Evolutionary conservation across 1,140 invertebrate genomes (phyloP), one percentile per base, ranked within the genome.

Genomic region (Drosophila novamexicana): DNA sequence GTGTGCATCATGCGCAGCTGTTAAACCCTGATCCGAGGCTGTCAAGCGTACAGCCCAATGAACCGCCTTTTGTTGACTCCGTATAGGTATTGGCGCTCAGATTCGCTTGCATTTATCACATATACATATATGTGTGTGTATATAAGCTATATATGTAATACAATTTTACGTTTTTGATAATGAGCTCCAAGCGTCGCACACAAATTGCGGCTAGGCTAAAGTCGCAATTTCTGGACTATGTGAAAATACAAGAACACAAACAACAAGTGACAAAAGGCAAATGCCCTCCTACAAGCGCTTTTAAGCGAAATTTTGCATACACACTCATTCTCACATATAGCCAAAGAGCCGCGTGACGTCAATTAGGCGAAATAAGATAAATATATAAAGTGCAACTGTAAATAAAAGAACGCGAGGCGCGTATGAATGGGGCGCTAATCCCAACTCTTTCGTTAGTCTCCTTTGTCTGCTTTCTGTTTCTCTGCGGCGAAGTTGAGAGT

Each of bases 191-290:
- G 36, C 67, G 73, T 54, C 85, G 75, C 65, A 44, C 37, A 49
- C 69, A 71, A 82, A 79, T 61, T 81, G 77, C 81, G 49, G 59
- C 58, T 61, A 89, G 67, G 69, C 74, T 82, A 85, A 84, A 88
- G 83, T 69, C 83, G 83, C 83, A 88, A 83, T 88, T 89, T 88
- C 84, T 89, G 80, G 83, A 62, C 71, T 70, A 63, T 49, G 57
- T 29, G 66, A 75, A 75, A 69, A 49, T 62, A 22, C 64, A 61
- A 61, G n/a, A 74, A 56, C 44, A 66, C 52, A 32, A 47, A 34
- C 9, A 50, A 62, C 56, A 61, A 59, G 36, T 68, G 44, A 22
- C 54, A 67, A 77, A 80, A 89, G 84, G 83, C 80, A 88, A 86
- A 88, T 66, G 83, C 80, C 80, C 83, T 80, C 72, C 64, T 44